These are phyloP conservation scores for Eira barbara DNA, from an alignment of 2,113 vertebrate genomes.

Conservation along the genomic window DNA sequence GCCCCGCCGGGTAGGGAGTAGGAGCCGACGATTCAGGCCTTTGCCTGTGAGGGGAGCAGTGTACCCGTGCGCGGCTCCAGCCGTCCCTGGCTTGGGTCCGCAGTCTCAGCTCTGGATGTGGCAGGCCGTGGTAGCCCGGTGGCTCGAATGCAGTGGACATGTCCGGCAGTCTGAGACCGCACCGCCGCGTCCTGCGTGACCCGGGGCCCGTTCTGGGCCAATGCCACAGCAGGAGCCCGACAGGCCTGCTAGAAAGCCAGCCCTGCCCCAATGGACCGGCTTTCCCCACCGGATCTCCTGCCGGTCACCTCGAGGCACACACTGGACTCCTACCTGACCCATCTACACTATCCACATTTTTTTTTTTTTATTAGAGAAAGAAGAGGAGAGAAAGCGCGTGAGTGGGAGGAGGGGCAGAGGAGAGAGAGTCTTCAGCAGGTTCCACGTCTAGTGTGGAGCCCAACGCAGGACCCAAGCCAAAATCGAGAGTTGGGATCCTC, in stretches of 20 bases:
- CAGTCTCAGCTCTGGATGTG: background rate
- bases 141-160: background rate
- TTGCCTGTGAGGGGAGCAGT: too few species aligned
- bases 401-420: background rate
- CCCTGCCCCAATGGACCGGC: background rate
- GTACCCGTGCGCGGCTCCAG: background rate
- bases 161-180: background rate
- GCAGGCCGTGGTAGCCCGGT: rapidly evolving
- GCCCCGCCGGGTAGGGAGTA: background rate
- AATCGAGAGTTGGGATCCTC: background rate
- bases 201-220: background rate
- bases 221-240: background rate
- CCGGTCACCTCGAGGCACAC: background rate
- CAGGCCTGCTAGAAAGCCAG: rapidly evolving
- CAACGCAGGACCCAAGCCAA: rapidly evolving
- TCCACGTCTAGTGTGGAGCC: background rate
- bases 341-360: rapidly evolving
- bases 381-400: background rate
- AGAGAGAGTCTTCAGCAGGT: background rate
- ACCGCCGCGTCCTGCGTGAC: background rate
- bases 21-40: background rate
- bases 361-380: background rate
- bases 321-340: rapidly evolving
- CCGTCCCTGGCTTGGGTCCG: rapidly evolving
- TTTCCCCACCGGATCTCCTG: background rate